Evolutionary conservation across 2,113 vertebrate species (phyloP), one percentile per base, ranked within the genome.

Genomic region (Indri indri): DNA sequence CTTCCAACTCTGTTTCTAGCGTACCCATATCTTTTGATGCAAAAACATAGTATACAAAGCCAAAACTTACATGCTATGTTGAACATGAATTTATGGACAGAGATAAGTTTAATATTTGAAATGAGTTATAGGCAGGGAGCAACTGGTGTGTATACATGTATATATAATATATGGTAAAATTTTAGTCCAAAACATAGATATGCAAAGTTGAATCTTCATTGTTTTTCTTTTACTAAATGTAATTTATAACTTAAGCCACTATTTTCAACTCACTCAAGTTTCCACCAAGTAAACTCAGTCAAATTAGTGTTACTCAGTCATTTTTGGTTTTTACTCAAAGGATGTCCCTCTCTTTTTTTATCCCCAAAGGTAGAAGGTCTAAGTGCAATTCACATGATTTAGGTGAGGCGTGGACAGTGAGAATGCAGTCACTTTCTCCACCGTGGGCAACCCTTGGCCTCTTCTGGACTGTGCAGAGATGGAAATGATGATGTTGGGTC

Each of bases 51-150:
- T 47, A 82, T 42, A 71, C 0, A 14, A 71, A 94, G n/a, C 61
- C 68, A 63, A 95, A 93, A 88, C 34, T 18, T 88, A 81, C 8
- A 20, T 57, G 52, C 1, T 57, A 5, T 65, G 74, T 32, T 50
- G 37, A 90, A 71, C 6, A 16, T 59, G 3, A 90, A 91, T 92
- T 80, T 30, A 76, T 23, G 76, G 84, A 74, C 25, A 90, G 30
- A 73, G 18, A 73, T 80, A 91, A 59, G 11, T 80, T 92, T 89
- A 96, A 79, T 74, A 79, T 18, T 54, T 90, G 68, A 73, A 93
- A 90, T 93, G 61, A 91, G 17, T 65, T 86, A 54, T 11, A 86
- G 54, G 2, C 34, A 96, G 27, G 17, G 20, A 95, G 9, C 40
- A 65, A 90, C 30, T 87, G n/a, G 10, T 32, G 3, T 47, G 47